phyloP scores from a whole-genome alignment of 1,140 invertebrate genomes.

The Drosophila ambigua region DNA sequence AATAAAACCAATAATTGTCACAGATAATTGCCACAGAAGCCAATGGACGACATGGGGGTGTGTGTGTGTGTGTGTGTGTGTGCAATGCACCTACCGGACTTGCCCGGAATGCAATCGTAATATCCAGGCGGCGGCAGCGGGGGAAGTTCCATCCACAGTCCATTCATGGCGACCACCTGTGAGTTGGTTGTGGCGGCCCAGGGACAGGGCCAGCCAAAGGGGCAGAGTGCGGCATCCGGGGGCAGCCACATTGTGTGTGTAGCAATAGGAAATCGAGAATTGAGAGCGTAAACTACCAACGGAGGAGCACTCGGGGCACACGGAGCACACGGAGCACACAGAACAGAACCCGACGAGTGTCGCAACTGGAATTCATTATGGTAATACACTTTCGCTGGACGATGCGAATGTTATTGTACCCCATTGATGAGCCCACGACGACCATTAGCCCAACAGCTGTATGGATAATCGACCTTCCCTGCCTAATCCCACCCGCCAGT shows the following conservation, averaged over 20 bases:
- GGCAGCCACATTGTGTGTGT: constrained; percentile 37
- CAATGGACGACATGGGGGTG: constrained; percentile 10
- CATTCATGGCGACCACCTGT: constrained; percentile 55
- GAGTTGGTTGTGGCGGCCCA: constrained; percentile 31
- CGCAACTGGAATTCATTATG: constrained; percentile 65
- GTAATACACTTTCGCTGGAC: constrained; percentile 60
- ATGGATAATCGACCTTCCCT: constrained; percentile 36
- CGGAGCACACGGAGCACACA: constrained; percentile 21
- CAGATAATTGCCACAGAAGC: constrained; percentile 48
- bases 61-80: no score
- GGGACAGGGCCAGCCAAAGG: constrained; percentile 43
- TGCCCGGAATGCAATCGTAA: constrained; percentile 8
- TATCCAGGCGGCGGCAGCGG: constrained; percentile 28
- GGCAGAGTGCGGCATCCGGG: constrained; percentile 40
- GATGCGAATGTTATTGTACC: constrained; percentile 31
- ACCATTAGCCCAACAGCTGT: constrained; percentile 21
- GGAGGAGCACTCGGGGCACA: background rate
- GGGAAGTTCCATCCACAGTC: constrained; percentile 44
- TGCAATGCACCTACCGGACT: no score
- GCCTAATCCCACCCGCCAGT: background rate
- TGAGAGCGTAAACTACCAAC: constrained; percentile 14
- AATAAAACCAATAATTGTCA: constrained; percentile 62
- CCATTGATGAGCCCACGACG: constrained; percentile 9
- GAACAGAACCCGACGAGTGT: constrained; percentile 16
- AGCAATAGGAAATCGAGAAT: constrained; percentile 3